Evolutionary conservation across 2,888 invertebrate species (phyloP), one percentile per base, ranked within the genome.

Genomic region (Hemaris fuciformis): DNA sequence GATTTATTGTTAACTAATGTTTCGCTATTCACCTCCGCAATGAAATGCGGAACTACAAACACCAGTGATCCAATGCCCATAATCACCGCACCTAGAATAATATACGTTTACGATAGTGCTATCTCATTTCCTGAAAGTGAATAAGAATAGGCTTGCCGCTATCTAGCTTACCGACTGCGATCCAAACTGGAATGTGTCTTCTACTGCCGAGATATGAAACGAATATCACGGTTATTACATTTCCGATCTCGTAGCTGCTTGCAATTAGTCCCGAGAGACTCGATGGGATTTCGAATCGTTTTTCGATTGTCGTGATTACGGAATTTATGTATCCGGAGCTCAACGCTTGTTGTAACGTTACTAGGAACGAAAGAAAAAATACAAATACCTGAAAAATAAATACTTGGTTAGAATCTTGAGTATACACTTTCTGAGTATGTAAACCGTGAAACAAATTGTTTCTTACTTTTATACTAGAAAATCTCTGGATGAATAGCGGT

Each of bases 271-370:
- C 98, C 59, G 98, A 98, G 70, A 97, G 95, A 83, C 97, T 97
- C 84, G 98, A 98, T 65, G 98, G 98, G 81, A 98, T 98, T 89
- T 98, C 98, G 82, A 97, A 97, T 69, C 98, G 95, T 88, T 98
- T 98, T 93, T 99, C 98, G 79, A 99, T 98, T 62, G 98, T 99
- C 71, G 98, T 98, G 87, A 99, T 98, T 88, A 99, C 98, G 86
- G 97, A 97, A 92, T 98, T 98, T 74, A 97, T 97, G 86, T 98
- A 98, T 71, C 98, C 98, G 66, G 97, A 98, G 86, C 97, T 97
- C 70, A 98, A 93, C 22, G 97, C 97, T 89, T 98, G 98, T 85
- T 98, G 98, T 72, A 98, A 93, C 76, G 97, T 98, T 78, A 98
- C 98, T 83, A 98, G 95, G 93, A 97, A 95, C 82, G 97, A 97